phyloP scores from a whole-genome alignment of 2,888 invertebrate genomes.

The Amphipoea oculea region DNA sequence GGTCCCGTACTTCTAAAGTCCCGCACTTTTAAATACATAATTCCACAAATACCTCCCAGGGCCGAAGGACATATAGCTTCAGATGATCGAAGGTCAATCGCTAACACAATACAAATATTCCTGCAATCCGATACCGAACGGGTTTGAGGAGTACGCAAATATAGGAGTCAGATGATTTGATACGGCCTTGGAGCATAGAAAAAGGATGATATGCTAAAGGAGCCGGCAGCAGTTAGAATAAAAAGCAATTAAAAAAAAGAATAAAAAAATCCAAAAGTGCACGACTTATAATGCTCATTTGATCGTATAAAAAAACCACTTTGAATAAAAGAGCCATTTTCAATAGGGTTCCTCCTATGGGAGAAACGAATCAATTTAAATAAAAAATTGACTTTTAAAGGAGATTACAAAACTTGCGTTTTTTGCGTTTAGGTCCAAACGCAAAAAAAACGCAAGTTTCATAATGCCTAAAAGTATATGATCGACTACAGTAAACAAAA shows the following conservation, averaged over 20 bases:
- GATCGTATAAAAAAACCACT: no score
- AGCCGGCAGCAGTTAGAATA: not conserved
- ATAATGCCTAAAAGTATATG: no score
- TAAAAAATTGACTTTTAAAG: no score
- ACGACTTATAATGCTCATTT: no score
- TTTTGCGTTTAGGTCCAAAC: no score
- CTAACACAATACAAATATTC: constrained; percentile 42
- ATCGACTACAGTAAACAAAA: no score
- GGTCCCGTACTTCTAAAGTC: not conserved
- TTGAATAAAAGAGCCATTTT: no score
- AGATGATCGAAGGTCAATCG: constrained; percentile 34
- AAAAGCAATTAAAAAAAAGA: no score
- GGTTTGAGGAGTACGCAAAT: constrained; percentile 49
- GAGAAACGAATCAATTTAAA: no score
- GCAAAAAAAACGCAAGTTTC: no score
- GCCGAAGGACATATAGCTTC: not conserved
- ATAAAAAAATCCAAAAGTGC: not conserved
- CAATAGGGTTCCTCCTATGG: no score
- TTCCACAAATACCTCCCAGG: not conserved
- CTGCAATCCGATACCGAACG: constrained; percentile 46
- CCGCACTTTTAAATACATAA: not conserved
- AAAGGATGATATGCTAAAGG: constrained; percentile 6
- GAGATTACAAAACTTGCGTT: no score
- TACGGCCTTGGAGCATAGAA: constrained; percentile 26
- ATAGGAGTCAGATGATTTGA: constrained; percentile 28